A percentile compares a stretch with the other conserved stretches of the same genome.
Conservation (phyloP, 2,888 invertebrate genomes). For the Pomacea canaliculata region DNA sequence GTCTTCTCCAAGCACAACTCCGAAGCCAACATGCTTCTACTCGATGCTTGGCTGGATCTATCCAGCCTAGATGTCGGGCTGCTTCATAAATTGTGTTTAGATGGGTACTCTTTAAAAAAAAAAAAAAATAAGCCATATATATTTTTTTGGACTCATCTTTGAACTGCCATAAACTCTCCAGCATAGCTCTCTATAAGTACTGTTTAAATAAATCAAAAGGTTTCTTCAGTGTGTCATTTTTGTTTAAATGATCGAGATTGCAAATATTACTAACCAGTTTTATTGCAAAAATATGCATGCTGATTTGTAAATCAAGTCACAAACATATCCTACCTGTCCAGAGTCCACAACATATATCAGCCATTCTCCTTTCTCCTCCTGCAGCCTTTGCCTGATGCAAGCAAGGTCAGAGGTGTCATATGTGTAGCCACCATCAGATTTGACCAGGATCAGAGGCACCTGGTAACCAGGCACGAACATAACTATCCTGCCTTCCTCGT, state of each 20-base stretch:
- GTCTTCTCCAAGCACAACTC: constrained; percentile 97
- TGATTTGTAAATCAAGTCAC: no score
- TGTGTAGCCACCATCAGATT: constrained; percentile 95
- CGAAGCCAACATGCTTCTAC: constrained; percentile 95
- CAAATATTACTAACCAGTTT: no score
- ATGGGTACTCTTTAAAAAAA: constrained; percentile 72
- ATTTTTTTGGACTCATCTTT: no score
- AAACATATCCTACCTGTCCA: constrained; percentile 78
- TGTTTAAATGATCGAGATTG: no score
- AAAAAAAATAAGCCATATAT: no score
- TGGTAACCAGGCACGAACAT: constrained; percentile 69
- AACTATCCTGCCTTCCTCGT: constrained; percentile 76
- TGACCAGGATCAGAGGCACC: constrained; percentile 92
- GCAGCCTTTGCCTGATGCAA: constrained; percentile 80
- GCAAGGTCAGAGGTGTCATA: constrained; percentile 99
- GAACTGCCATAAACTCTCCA: no score
- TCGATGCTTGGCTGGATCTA: constrained; percentile 76
- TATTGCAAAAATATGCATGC: no score
- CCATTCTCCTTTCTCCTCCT: constrained; percentile 85
- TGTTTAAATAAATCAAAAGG: no score
- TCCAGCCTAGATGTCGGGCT: constrained; percentile 82
- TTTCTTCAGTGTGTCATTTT: no score
- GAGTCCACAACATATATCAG: constrained; percentile 93
- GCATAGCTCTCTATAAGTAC: no score
- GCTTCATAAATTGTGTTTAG: constrained; percentile 81